Conservation (phyloP, 2,113 vertebrate genomes). For the Nothocercus julius region DNA sequence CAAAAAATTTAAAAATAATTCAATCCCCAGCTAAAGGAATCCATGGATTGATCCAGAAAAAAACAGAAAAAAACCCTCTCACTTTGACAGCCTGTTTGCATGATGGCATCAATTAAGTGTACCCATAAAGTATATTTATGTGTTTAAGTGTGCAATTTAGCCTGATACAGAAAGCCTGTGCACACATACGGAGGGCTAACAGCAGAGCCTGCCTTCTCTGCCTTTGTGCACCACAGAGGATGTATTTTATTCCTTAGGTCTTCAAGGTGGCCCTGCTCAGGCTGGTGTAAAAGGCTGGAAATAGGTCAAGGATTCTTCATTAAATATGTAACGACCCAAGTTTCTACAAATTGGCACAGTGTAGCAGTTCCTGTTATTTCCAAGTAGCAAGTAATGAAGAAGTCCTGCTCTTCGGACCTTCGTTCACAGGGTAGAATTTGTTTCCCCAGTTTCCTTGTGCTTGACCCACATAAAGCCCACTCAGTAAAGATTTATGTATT, state of each 20-base stretch:
- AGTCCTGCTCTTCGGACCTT: not conserved
- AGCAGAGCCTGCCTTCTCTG: not conserved
- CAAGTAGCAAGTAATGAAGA: not conserved
- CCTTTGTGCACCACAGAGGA: not conserved
- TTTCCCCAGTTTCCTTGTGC: not conserved
- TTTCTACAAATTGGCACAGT: not conserved
- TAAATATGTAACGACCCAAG: slow-evolving; percentile 28
- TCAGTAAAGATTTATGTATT: slow-evolving; percentile 38
- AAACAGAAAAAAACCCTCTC: not conserved
- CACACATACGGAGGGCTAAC: not conserved
- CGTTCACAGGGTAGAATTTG: not conserved
- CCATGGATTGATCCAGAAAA: not conserved
- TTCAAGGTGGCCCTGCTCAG: not conserved
- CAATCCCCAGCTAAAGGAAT: not conserved
- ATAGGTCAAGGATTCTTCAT: slow-evolving; percentile 31
- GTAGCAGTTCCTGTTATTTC: not conserved
- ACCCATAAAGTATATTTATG: not conserved
- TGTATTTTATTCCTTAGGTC: not conserved
- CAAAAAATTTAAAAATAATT: slow-evolving; percentile 8
- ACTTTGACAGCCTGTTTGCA: not conserved
- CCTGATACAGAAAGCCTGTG: not conserved
- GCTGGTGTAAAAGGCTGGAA: not conserved
- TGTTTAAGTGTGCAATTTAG: not conserved
- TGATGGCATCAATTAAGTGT: not conserved
- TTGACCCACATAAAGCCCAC: slow-evolving; percentile 62